phyloP scores from a whole-genome alignment of 2,113 vertebrate genomes.

The Tapirus terrestris region DNA sequence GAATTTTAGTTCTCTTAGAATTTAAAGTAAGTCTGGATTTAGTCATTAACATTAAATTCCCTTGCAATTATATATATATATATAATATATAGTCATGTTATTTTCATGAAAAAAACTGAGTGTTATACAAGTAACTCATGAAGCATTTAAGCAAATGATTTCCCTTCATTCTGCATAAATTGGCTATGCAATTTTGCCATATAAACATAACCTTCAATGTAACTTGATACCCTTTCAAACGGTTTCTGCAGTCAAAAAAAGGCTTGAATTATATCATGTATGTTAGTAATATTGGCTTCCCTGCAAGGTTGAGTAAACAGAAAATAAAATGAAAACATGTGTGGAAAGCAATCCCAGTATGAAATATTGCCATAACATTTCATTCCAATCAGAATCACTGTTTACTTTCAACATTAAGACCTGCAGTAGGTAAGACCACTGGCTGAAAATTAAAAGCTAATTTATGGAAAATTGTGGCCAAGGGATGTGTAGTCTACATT shows the following conservation, averaged over 20 bases:
- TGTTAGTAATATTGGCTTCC: constrained; percentile 79
- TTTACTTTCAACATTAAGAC: constrained; percentile 80
- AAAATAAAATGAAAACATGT: constrained; percentile 83
- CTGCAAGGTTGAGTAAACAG: constrained; percentile 82
- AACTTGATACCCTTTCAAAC: constrained; percentile 64
- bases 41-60: neutral
- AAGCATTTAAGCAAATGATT: constrained; percentile 70
- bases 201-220: constrained; percentile 65
- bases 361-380: constrained; percentile 79
- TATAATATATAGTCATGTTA: neutral
- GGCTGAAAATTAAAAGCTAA: constrained; percentile 83
- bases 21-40: constrained; percentile 1
- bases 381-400: constrained; percentile 76
- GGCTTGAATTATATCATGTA: constrained; percentile 70
- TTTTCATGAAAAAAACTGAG: constrained; percentile 10
- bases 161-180: constrained; percentile 76
- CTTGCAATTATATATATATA: neutral
- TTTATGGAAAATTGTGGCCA: constrained; percentile 76
- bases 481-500: constrained; percentile 70
- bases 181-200: constrained; percentile 7
- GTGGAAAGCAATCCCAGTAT: constrained; percentile 75
- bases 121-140: constrained; percentile 41
- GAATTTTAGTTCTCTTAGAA: neutral
- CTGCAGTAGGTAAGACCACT: constrained; percentile 73
- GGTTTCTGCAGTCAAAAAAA: constrained; percentile 60